These are phyloP conservation scores for Triplophysa siluroides DNA, from an alignment of 2,113 vertebrate species.

Conservation along the genomic window DNA sequence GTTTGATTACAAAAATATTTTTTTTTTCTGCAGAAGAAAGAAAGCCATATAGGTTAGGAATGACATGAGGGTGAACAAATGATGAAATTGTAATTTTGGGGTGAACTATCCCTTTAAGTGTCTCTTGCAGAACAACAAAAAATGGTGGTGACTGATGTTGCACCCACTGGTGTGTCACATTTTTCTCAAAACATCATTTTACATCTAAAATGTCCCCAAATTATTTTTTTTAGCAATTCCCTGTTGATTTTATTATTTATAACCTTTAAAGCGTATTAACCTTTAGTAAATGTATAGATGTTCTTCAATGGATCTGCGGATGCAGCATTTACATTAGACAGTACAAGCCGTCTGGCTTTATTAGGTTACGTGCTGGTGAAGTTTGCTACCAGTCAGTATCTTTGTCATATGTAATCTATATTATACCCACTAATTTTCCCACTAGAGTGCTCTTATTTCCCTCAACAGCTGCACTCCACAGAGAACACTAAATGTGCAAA, in stretches of 20 bases:
- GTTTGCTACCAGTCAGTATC: neutral
- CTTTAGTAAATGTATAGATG: neutral
- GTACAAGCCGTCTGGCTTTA: slow-evolving; percentile 21
- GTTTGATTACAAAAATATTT: too few relatives aligned
- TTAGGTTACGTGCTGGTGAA: slow-evolving; percentile 20
- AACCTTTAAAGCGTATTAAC: neutral
- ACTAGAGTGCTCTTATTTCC: slow-evolving; percentile 29
- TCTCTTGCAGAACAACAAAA: too few relatives aligned
- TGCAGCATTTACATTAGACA: neutral
- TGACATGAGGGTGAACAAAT: too few relatives aligned
- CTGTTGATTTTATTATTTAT: too few relatives aligned
- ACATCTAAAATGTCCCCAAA: too few relatives aligned
- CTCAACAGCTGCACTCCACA: slow-evolving; percentile 26
- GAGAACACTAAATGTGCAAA: slow-evolving; percentile 14
- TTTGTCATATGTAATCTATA: slow-evolving; percentile 31
- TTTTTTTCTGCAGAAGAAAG: too few relatives aligned
- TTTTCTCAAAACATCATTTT: too few relatives aligned
- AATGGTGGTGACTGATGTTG: too few relatives aligned
- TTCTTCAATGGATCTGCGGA: neutral
- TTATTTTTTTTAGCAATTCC: neutral
- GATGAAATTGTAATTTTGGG: too few relatives aligned
- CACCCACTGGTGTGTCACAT: too few relatives aligned
- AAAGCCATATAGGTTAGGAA: too few relatives aligned
- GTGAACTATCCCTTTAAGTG: too few relatives aligned
- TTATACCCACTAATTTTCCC: slow-evolving; percentile 26